Evolutionary conservation across 1,140 invertebrate genomes (phyloP).

Genomic region (Oedothorax gibbosus): DNA sequence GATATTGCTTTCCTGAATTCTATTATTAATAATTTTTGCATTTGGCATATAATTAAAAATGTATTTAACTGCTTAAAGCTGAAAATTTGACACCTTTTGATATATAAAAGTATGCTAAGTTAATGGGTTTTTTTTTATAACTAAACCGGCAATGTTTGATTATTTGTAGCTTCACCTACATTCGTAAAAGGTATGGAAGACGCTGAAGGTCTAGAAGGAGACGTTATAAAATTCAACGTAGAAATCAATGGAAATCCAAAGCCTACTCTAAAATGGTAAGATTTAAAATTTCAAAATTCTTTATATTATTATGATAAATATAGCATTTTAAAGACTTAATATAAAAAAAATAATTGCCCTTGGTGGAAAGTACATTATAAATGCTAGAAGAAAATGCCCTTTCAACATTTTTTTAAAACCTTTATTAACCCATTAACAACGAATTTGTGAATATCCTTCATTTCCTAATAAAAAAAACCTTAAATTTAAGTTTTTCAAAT

Average conservation of each 20-base stretch:
- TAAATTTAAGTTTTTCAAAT: too few relatives aligned
- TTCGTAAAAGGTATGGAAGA: conserved; percentile 74
- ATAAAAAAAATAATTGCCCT: not conserved
- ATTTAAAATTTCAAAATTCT: not conserved
- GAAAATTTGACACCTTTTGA: too few relatives aligned
- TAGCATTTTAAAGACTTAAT: not conserved
- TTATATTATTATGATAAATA: not conserved
- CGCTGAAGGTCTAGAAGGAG: conserved; percentile 80
- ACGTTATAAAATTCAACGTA: conserved; percentile 82
- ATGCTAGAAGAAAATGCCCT: not conserved
- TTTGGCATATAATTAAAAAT: too few relatives aligned
- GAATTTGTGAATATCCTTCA: too few relatives aligned
- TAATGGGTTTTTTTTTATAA: too few relatives aligned
- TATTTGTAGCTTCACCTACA: conserved; percentile 69
- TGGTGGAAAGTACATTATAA: not conserved
- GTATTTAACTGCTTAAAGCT: too few relatives aligned
- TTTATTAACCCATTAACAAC: too few relatives aligned
- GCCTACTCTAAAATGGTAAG: conserved; percentile 82
- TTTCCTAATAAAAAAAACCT: too few relatives aligned
- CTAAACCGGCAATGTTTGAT: conserved; percentile 67
- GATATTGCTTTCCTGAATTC: too few relatives aligned
- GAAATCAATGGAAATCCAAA: conserved; percentile 86
- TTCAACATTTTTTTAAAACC: too few relatives aligned
- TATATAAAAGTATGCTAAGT: too few relatives aligned
- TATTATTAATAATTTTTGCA: too few relatives aligned